Evolutionary conservation across 2,888 invertebrate species (phyloP), one percentile per base, ranked within the genome.

Genomic region (Cheilosia scutellata): DNA sequence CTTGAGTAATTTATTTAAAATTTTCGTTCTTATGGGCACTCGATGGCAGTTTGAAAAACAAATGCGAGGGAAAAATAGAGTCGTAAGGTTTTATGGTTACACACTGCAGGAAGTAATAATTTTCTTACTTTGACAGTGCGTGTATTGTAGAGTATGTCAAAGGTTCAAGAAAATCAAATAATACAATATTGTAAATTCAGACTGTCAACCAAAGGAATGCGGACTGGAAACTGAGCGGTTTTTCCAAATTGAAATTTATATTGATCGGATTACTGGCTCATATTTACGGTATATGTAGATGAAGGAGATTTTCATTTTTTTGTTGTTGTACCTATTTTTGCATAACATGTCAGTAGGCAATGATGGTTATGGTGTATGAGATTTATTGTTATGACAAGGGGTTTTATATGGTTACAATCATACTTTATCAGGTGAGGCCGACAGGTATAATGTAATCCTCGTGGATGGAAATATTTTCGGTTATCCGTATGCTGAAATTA

Each of bases 51-150:
- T 72, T 63, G 31, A 31, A 47, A 60, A 76, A 60, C 13, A 60
- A 60, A 66, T 51, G 60, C 25, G 13, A 47, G n/a, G 51, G 58
- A 68, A 65, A 76, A 29, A 68, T 77, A 62, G 33, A 70, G 55
- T 62, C 77, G 68, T 77, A 62, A 53, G 68, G 27, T 70, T 62
- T 77, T 53, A 77, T 53, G 68, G 40, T 58, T 66, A 40, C 58
- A 9, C 9, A 44, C 49, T 62, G 55, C 33, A 55, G 27, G 42
- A 53, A 55, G 53, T 55, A 63, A 74, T 74, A 63, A 53, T 63
- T 37, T 65, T 57, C 65, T 42, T 57, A 20, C 4, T 11, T 42
- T 16, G 27, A 57, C 37, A 37, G 2, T 4, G 51, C 11, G 9
- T 11, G 20, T 9, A 11, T 31, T 11, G 5, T 51, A 1, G n/a